Conservation (phyloP, 2,113 vertebrate species). For the Azemiops feae region DNA sequence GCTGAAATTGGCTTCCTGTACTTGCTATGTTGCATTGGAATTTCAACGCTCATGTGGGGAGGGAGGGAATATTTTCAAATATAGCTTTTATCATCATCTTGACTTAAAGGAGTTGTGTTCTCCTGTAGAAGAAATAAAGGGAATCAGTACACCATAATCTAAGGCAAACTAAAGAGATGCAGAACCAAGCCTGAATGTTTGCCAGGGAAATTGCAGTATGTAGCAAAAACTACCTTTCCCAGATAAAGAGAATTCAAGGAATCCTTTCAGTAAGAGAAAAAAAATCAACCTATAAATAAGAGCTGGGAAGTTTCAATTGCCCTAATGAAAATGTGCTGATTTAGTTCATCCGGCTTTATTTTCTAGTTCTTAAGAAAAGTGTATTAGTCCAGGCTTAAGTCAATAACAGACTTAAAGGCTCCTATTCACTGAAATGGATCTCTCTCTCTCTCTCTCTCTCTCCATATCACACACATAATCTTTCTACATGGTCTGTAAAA, state of each 20-base stretch:
- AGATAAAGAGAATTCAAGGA: neutral
- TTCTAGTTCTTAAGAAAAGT: slow-evolving; percentile 2
- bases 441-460: neutral
- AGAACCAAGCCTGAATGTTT: neutral
- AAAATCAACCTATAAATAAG: slow-evolving; percentile 7
- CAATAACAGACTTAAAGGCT: neutral
- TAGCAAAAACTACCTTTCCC: neutral
- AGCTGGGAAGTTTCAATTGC: slow-evolving; percentile 6
- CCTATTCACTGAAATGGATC: neutral
- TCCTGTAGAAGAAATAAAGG: slow-evolving; percentile 27
- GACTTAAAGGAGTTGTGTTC: slow-evolving; percentile 15
- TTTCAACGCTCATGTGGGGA: neutral
- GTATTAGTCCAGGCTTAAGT: neutral
- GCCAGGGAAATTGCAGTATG: neutral
- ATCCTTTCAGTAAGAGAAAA: slow-evolving; percentile 12
- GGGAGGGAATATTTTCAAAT: neutral
- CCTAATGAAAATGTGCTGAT: slow-evolving; percentile 9
- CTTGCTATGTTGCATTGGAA: too few relatives aligned
- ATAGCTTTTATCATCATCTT: neutral
- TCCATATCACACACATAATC: neutral
- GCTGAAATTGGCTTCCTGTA: neutral
- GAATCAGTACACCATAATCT: neutral
- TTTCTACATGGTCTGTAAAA: neutral
- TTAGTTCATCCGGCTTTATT: slow-evolving; percentile 1
- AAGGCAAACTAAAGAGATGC: slow-evolving; percentile 1